These are phyloP conservation scores for Columba guinea DNA, from an alignment of 2,797 vertebrate species.

Conservation along the genomic window DNA sequence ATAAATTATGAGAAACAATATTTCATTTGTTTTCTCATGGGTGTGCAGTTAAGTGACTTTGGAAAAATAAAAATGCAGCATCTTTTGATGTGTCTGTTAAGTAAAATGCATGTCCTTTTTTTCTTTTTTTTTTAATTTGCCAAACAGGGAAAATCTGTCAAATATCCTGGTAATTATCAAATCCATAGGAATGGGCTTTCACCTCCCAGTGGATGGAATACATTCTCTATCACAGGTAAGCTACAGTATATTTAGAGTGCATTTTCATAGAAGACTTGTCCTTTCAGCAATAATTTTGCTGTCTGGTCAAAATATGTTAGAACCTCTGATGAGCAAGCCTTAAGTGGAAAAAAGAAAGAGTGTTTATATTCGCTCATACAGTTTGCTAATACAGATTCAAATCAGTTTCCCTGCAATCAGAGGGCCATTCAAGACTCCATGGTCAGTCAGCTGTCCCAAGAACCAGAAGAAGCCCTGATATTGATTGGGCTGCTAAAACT, in stretches of 20 bases:
- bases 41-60: neutral
- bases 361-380: neutral
- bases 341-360: neutral
- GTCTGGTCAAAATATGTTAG: neutral
- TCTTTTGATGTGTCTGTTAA: neutral
- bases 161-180: slow-evolving; percentile 92
- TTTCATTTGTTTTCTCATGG: neutral
- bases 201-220: slow-evolving; percentile 91
- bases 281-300: neutral
- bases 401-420: neutral
- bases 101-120: neutral
- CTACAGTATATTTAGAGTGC: neutral
- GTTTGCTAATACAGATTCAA: neutral
- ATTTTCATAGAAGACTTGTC: neutral
- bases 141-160: slow-evolving; percentile 84
- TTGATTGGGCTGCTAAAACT: neutral
- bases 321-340: neutral
- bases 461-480: neutral
- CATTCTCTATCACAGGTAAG: slow-evolving; percentile 87
- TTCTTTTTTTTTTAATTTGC: neutral
- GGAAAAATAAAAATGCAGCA: neutral
- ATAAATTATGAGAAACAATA: neutral
- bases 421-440: accelerated
- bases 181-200: slow-evolving; percentile 95
- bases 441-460: neutral